These are phyloP conservation scores for Microctonus brassicae DNA, from an alignment of 2,888 invertebrate genomes.

Conservation along the genomic window DNA sequence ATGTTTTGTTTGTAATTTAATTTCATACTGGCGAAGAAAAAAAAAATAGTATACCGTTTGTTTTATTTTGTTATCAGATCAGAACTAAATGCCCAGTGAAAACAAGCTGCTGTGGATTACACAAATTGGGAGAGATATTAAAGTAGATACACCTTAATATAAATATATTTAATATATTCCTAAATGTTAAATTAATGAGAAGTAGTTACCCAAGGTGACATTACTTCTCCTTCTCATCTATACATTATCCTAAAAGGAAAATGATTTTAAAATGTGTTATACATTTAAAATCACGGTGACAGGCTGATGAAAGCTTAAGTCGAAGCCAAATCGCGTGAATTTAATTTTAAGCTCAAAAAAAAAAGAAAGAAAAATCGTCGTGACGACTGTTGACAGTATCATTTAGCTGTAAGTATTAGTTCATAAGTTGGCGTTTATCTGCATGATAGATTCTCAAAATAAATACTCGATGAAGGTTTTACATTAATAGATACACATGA, in stretches of 20 bases:
- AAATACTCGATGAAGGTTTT: conserved; percentile 11
- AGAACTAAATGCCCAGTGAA: conserved; percentile 67
- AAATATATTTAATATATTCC: conserved; percentile 53
- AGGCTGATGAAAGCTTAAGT: conserved; percentile 12
- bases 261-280: neutral
- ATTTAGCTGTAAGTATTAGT: conserved; percentile 63
- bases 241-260: conserved; percentile 27
- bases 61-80: conserved; percentile 53
- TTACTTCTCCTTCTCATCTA: neutral
- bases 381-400: conserved; percentile 45
- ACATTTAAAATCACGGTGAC: neutral
- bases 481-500: neutral
- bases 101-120: conserved; percentile 54
- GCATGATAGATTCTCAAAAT: conserved; percentile 46
- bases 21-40: neutral
- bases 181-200: conserved; percentile 21
- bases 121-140: conserved; percentile 63
- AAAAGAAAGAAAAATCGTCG: neutral
- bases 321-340: conserved; percentile 33
- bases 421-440: conserved; percentile 58
- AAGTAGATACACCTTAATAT: conserved; percentile 39
- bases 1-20: neutral
- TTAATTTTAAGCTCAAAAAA: conserved; percentile 23
- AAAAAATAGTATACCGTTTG: conserved; percentile 39
- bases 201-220: conserved; percentile 37